Evolutionary conservation across 2,113 vertebrate species (phyloP), one percentile per base, ranked within the genome.

Genomic region (Lagopus muta): DNA sequence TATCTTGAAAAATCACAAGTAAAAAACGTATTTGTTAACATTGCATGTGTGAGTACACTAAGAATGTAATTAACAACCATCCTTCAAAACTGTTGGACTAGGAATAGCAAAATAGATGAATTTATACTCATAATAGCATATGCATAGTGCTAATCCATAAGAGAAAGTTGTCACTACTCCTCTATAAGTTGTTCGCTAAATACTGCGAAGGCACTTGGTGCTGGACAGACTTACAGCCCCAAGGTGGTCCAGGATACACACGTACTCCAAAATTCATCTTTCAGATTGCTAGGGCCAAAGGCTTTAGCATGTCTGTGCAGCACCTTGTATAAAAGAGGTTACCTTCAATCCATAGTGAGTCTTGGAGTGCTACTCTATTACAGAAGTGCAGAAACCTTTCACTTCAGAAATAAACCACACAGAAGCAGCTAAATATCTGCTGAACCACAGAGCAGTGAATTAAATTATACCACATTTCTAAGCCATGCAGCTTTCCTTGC

Each of bases 41-140:
- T 91, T 2, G 2, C 30, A 62, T 3, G 10, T 66, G 82, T 34
- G 60, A 84, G n/a, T 90, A 82, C 40, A 66, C 14, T 47, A 62
- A 28, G 72, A 60, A 43, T 72, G 36, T 71, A 91, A 94, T 95
- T 94, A 86, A 95, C 86, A 93, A 75, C 28, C 21, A 70, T n/a
- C 36, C 48, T 60, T 86, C 87, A 82, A 82, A 95, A 82, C 13
- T 66, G 48, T 85, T 78, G 43, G 28, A 60, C 76, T 69, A 77
- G 48, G 66, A 88, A 75, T 43, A 93, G 70, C 69, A 55, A 89
- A 96, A 76, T 11, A 77, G 81, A 89, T 79, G 28, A 76, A 84
- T 79, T 85, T 90, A 74, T 91, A 79, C 79, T 92, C 71, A 52
- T 62, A 45, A 30, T 85, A 69, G 72, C 27, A n/a, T 18, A 78